Percentiles rank a stretch among this genome's conserved stretches.
These are phyloP conservation scores for Gadus chalcogrammus DNA, from an alignment of 2,113 vertebrate genomes.

Conservation along the genomic window DNA sequence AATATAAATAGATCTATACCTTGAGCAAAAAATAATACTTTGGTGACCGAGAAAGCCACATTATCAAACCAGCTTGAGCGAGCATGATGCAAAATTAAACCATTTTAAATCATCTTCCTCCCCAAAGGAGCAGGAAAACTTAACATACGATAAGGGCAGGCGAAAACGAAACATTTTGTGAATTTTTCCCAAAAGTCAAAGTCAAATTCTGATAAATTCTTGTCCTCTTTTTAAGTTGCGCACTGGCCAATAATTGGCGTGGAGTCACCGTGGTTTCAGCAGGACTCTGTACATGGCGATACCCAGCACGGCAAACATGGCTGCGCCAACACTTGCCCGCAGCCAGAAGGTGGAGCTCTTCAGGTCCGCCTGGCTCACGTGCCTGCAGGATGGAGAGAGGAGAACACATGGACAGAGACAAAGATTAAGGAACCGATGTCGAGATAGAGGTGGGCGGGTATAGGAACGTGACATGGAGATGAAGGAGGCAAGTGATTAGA, in stretches of 20 bases:
- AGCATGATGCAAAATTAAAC: conserved; percentile 57
- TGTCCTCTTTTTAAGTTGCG: background rate
- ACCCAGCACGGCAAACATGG: conserved; percentile 89
- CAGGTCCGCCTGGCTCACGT: conserved; percentile 87
- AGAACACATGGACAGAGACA: background rate
- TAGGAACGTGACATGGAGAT: too few species aligned
- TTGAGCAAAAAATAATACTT: conserved; percentile 20
- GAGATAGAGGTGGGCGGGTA: too few species aligned
- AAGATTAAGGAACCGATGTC: background rate
- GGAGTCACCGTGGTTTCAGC: conserved; percentile 86
- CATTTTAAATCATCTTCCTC: background rate
- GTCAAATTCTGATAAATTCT: too few species aligned
- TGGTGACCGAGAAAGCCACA: conserved; percentile 25
- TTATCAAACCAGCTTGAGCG: conserved; percentile 34
- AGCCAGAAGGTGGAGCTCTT: conserved; percentile 94
- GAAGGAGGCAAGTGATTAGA: too few species aligned
- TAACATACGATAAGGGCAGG: background rate
- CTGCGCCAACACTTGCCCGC: conserved; percentile 89
- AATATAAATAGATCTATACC: conserved; percentile 56
- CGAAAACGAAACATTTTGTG: background rate
- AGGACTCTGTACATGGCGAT: conserved; percentile 93
- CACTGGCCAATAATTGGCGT: background rate
- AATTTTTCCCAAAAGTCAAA: background rate
- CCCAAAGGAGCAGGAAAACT: background rate
- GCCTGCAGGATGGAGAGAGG: conserved; percentile 73